Evolutionary conservation across 2,797 vertebrate genomes (phyloP).

Genomic region (Sebastolobus alascanus): DNA sequence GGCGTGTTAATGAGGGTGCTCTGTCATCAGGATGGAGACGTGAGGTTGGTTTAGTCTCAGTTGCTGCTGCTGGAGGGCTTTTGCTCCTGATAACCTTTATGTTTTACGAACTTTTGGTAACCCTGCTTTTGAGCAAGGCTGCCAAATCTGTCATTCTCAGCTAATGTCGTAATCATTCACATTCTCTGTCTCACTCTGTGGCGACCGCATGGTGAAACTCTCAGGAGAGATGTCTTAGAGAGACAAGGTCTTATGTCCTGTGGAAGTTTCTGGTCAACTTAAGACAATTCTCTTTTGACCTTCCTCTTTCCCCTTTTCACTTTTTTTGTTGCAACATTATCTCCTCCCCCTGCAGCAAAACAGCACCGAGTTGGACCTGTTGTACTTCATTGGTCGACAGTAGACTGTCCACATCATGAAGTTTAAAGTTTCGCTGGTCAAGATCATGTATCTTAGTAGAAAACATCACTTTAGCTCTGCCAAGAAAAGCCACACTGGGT

Average conservation of each 20-base stretch:
- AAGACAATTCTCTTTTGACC: background rate
- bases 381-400: background rate
- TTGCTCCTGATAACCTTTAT: conserved; percentile 36
- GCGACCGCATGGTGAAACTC: background rate
- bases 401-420: background rate
- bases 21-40: conserved; percentile 52
- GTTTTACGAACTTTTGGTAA: conserved; percentile 11
- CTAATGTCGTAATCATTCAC: background rate
- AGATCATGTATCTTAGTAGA: background rate
- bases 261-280: background rate
- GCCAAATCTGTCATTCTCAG: background rate
- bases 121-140: background rate
- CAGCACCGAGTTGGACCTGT: background rate
- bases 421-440: no score
- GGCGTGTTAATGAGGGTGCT: conserved; percentile 56
- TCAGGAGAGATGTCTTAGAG: background rate
- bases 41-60: conserved; percentile 34
- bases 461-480: background rate
- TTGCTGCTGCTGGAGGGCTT: conserved; percentile 44
- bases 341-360: background rate
- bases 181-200: background rate
- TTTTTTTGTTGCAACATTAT: background rate
- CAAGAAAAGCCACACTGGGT: background rate
- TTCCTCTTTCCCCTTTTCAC: background rate
- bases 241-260: background rate